These are phyloP conservation scores for Helleia helle DNA, from an alignment of 2,888 invertebrate genomes.

Conservation along the genomic window DNA sequence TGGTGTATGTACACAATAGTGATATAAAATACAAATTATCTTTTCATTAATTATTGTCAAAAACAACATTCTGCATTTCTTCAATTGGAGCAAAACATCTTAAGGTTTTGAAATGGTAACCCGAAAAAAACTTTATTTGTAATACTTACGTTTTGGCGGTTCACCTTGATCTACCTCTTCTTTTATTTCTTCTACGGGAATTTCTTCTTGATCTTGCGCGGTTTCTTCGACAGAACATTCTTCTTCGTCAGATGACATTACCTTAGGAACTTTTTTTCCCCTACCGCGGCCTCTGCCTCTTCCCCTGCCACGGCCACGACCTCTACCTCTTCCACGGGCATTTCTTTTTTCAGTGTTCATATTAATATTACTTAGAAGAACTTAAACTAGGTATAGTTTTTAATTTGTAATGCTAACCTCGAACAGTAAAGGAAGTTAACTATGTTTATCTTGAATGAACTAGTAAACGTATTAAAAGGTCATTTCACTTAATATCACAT, in stretches of 20 bases:
- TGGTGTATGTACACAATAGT: too few species aligned
- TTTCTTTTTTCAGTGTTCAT: conserved; percentile 76
- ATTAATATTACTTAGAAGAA: conserved; percentile 8
- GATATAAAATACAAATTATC: too few species aligned
- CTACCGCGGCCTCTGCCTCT: conserved; percentile 81
- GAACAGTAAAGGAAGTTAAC: background rate
- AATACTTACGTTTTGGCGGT: conserved; percentile 66
- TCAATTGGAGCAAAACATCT: too few species aligned
- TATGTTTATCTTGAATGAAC: too few species aligned
- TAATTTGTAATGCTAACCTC: conserved; percentile 8
- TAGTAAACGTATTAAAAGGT: too few species aligned
- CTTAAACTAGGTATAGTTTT: background rate
- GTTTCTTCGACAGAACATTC: conserved; percentile 68
- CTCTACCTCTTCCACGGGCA: conserved; percentile 81
- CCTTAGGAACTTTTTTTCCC: conserved; percentile 83
- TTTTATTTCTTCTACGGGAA: conserved; percentile 49
- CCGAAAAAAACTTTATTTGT: too few species aligned
- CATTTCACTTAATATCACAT: too few species aligned
- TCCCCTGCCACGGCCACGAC: conserved; percentile 85
- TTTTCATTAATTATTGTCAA: too few species aligned
- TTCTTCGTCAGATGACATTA: conserved; percentile 76
- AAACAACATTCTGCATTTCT: too few species aligned
- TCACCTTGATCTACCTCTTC: conserved; percentile 61
- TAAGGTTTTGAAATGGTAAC: too few species aligned
- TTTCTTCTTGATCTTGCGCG: conserved; percentile 68